These are phyloP conservation scores for Daboia siamensis DNA, from an alignment of 2,113 vertebrate species.

Conservation along the genomic window DNA sequence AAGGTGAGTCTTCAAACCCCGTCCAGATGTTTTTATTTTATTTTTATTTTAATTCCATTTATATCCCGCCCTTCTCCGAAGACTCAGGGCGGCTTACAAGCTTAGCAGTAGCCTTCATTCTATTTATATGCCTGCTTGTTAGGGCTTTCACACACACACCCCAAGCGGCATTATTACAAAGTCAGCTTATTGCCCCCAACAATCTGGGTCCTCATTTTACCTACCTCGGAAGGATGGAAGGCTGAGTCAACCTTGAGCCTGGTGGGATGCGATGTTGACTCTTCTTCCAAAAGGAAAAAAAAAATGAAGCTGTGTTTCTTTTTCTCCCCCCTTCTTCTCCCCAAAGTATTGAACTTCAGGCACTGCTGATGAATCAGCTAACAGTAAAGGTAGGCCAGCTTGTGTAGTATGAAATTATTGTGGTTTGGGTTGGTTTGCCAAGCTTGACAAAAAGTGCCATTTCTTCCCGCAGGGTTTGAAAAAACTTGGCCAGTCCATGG, in stretches of 20 bases:
- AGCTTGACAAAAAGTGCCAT: neutral
- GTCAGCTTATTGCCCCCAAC: too few relatives aligned
- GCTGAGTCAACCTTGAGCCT: too few relatives aligned
- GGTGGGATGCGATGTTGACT: conserved; percentile 16
- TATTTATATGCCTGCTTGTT: too few relatives aligned
- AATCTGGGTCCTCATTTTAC: too few relatives aligned
- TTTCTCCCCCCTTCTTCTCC: neutral
- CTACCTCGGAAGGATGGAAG: too few relatives aligned
- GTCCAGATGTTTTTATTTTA: conserved; percentile 10
- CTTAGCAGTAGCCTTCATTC: too few relatives aligned
- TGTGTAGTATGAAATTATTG: neutral
- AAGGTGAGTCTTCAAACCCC: conserved; percentile 74
- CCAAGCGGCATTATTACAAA: too few relatives aligned
- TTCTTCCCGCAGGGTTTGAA: conserved; percentile 84
- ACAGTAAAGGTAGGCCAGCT: conserved; percentile 86
- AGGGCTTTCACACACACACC: too few relatives aligned
- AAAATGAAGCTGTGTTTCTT: neutral
- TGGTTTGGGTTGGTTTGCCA: neutral
- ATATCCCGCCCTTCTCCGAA: too few relatives aligned
- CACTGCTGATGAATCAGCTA: conserved; percentile 93
- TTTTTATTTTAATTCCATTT: too few relatives aligned
- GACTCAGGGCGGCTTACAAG: too few relatives aligned
- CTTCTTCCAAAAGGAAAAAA: conserved; percentile 23
- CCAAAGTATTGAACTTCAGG: conserved; percentile 89
- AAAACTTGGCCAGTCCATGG: conserved; percentile 95